Percentiles rank a stretch among this genome's conserved stretches.
These are phyloP conservation scores for Hydraecia micacea DNA, from an alignment of 2,888 invertebrate species.

Conservation along the genomic window DNA sequence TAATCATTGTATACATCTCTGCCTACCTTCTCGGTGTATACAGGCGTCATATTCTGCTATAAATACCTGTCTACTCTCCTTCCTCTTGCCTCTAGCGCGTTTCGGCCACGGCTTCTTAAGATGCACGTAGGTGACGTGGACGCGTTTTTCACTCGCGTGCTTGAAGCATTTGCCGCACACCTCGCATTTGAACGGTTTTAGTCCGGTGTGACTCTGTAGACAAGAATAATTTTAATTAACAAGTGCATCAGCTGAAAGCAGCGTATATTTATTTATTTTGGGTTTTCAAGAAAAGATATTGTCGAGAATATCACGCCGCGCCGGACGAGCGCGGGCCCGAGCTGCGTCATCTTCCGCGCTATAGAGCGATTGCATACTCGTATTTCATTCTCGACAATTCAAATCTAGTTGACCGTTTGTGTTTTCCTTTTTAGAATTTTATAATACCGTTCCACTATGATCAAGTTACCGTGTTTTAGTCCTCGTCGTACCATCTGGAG, in stretches of 20 bases:
- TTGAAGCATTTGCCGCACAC: constrained; percentile 86
- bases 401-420: too few relatives aligned
- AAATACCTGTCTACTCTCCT: constrained; percentile 72
- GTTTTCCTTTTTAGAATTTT: too few relatives aligned
- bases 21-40: background rate
- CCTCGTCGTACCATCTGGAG: too few relatives aligned
- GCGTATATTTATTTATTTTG: background rate
- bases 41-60: background rate
- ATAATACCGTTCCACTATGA: too few relatives aligned
- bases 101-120: constrained; percentile 88
- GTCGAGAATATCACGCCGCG: too few relatives aligned
- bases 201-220: constrained; percentile 83
- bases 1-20: background rate
- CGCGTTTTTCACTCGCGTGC: constrained; percentile 83
- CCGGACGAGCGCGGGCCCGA: too few relatives aligned
- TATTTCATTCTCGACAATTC: too few relatives aligned
- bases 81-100: constrained; percentile 77
- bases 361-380: too few relatives aligned
- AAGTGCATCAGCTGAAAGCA: background rate
- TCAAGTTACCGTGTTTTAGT: too few relatives aligned
- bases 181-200: constrained; percentile 84
- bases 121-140: constrained; percentile 85
- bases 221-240: background rate
- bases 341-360: too few relatives aligned
- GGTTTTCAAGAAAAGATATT: too few relatives aligned